Evolutionary conservation across 1,140 invertebrate species (phyloP), one percentile per base, ranked within the genome.

Genomic region (Rhynchophorus ferrugineus): DNA sequence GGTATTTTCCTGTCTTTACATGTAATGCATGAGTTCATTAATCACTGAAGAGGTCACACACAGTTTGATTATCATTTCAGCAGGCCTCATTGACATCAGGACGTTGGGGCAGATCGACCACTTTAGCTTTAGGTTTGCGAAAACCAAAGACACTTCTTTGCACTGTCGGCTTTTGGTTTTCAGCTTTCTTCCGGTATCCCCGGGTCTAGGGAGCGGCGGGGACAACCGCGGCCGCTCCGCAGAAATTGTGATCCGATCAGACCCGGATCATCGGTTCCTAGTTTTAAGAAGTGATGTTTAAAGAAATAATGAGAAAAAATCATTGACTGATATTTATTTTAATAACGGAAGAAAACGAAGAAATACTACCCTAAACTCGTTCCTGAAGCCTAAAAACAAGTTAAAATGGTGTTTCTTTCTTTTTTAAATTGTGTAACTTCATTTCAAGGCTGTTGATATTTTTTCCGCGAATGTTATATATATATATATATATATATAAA

Each of bases 301-400:
- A 29, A 29, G 24, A 11, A 11, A 29, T 11, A 29, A 11, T 29
- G 5, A 38, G 33, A 47, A 47, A 47, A 6, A 7, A 41, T 50
- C 34, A 56, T 56, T 51, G 54, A 56, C 54, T 60, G 58, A 60
- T 60, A 60, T 60, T 60, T 60, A 60, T 60, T 60, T 49, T 37
- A 43, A 43, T 16, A 52, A 47, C 54, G 43, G 44, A 45, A 43
- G 44, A 48, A 33, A 38, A 39, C 22, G 36, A 41, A 24, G 52
- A 49, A 49, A 43, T 43, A 49, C 17, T 21, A 24, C 11, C 41
- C 11, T 29, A 19, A 9, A 29, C 11, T 29, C 11, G 24, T 29
- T 29, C 24, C 24, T 29, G 24, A 29, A 29, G 24, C 24, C 24
- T 29, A 29, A 29, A 29, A 29, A 29, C 5, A 29, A 5, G 24